Conservation (phyloP, 2,888 invertebrate genomes). For the Aquatica leii region DNA sequence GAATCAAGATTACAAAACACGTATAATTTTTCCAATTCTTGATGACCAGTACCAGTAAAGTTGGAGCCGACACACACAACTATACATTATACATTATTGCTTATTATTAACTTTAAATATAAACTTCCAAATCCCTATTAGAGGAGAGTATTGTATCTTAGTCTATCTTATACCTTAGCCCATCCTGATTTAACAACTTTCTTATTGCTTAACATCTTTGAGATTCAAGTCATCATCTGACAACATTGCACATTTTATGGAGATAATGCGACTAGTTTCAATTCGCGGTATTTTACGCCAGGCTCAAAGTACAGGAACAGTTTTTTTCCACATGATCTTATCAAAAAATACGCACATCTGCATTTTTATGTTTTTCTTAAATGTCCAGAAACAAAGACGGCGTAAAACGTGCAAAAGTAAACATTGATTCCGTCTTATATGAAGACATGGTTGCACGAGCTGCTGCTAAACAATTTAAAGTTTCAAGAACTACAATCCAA, state of each 20-base stretch:
- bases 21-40: too few species aligned
- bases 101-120: too few species aligned
- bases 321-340: not conserved
- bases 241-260: not conserved
- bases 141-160: not conserved
- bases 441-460: not conserved
- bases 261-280: not conserved
- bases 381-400: not conserved
- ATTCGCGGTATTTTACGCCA: not conserved
- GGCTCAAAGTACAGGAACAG: not conserved
- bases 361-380: not conserved
- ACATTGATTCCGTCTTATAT: not conserved
- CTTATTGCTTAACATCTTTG: not conserved
- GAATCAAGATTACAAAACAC: too few species aligned
- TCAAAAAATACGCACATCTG: not conserved
- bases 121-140: too few species aligned
- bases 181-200: not conserved
- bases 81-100: too few species aligned
- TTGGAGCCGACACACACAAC: too few species aligned
- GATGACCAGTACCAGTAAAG: too few species aligned
- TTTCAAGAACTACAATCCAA: not conserved
- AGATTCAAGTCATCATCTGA: not conserved
- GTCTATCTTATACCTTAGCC: not conserved
- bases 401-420: not conserved
- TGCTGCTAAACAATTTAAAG: not conserved